phyloP scores from a whole-genome alignment of 2,888 invertebrate genomes.

The Eristalis intricaria region DNA sequence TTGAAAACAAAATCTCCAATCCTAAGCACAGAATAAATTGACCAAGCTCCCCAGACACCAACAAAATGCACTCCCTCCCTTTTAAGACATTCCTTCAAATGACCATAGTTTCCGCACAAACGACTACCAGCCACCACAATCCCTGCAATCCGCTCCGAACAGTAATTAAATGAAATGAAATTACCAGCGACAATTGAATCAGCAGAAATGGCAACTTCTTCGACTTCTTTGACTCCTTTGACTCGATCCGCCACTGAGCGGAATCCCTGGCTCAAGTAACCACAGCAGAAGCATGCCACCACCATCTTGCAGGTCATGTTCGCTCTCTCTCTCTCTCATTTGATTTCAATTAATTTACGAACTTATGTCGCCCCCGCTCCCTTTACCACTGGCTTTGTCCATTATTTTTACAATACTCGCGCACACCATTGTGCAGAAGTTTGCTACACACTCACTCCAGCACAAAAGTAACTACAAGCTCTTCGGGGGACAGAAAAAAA shows the following conservation, averaged over 20 bases:
- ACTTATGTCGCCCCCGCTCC: conserved; percentile 7
- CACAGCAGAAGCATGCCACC: background rate
- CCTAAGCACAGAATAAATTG: too few relatives aligned
- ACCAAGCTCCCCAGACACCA: too few relatives aligned
- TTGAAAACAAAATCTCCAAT: too few relatives aligned
- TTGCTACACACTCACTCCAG: background rate
- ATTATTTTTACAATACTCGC: conserved; percentile 17
- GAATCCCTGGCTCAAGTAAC: background rate
- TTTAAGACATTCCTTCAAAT: background rate
- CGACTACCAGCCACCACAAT: background rate
- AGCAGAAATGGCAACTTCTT: background rate
- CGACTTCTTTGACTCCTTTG: background rate
- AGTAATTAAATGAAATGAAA: background rate
- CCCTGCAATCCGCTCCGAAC: background rate
- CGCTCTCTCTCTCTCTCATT: background rate
- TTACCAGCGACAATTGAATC: background rate
- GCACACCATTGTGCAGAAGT: background rate
- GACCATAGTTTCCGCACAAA: background rate
- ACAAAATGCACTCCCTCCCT: background rate
- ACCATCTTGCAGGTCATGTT: conserved; percentile 1
- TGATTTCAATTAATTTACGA: conserved; percentile 55
- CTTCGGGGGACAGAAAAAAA: background rate
- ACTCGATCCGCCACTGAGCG: background rate
- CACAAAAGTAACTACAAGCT: background rate
- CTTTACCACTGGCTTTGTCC: conserved; percentile 24